Evolutionary conservation across 2,113 vertebrate genomes (phyloP).

Genomic region (Antigone vipio): DNA sequence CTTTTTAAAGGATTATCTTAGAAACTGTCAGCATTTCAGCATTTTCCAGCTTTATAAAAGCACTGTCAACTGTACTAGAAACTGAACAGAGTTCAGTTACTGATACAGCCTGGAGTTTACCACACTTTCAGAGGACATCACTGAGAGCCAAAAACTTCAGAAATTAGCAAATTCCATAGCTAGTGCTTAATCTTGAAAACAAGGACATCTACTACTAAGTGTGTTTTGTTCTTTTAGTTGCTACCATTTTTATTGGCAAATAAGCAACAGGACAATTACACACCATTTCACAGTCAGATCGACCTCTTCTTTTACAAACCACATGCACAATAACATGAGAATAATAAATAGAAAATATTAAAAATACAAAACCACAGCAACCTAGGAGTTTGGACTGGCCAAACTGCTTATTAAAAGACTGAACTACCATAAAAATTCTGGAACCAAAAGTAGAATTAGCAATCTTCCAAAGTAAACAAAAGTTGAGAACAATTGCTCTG

Average conservation of each 20-base stretch:
- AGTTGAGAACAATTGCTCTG: neutral
- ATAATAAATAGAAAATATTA: neutral
- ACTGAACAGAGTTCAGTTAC: neutral
- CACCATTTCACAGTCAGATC: neutral
- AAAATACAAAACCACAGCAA: neutral
- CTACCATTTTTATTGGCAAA: neutral
- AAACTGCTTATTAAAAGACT: neutral
- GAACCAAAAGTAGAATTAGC: neutral
- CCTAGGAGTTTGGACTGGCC: neutral
- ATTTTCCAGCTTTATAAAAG: neutral
- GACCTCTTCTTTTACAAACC: neutral
- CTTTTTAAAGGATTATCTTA: neutral
- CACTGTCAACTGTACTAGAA: neutral
- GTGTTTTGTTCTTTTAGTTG: neutral
- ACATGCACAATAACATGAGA: neutral
- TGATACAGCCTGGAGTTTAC: neutral
- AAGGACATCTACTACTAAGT: fast-evolving
- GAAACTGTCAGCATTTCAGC: neutral
- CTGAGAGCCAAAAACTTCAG: neutral
- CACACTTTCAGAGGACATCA: neutral
- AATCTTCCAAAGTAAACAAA: neutral
- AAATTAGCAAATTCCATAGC: neutral
- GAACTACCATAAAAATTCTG: neutral
- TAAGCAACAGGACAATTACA: neutral
- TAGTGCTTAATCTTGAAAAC: neutral